Evolutionary conservation across 2,888 invertebrate species (phyloP).

Genomic region (Ophion costatus): DNA sequence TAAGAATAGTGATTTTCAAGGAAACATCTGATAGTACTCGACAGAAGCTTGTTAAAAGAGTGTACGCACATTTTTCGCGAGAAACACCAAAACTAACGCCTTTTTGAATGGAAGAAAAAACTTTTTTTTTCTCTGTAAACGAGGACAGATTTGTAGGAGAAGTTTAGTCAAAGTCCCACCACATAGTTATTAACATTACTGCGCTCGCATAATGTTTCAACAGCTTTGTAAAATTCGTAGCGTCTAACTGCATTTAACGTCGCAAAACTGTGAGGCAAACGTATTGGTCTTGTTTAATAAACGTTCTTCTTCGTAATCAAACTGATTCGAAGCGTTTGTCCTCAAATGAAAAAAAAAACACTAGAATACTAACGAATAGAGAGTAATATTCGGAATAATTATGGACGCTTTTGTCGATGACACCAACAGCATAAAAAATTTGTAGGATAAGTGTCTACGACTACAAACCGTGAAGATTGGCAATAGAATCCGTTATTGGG

Average conservation of each 20-base stretch:
- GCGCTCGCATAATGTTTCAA: too few species aligned
- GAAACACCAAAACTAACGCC: not conserved
- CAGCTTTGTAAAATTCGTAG: not conserved
- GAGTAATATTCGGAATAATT: not conserved
- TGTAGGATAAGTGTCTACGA: not conserved
- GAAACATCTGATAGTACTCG: not conserved
- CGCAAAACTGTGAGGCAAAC: too few species aligned
- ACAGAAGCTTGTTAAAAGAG: not conserved
- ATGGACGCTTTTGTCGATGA: not conserved
- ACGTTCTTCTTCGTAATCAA: too few species aligned
- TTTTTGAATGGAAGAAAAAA: too few species aligned
- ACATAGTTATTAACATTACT: not conserved
- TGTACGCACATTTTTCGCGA: not conserved
- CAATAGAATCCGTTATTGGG: constrained; percentile 5
- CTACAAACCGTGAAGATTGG: constrained; percentile 4
- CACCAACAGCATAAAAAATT: not conserved
- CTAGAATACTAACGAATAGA: not conserved
- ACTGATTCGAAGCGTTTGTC: too few species aligned
- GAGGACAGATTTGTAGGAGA: too few species aligned
- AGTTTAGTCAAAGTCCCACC: too few species aligned
- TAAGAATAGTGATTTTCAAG: not conserved
- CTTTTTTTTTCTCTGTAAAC: too few species aligned
- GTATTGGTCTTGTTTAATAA: too few species aligned
- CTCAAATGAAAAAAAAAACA: not conserved
- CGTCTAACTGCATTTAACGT: not conserved